phyloP scores from a whole-genome alignment of 1,140 invertebrate species.

The Chlorops oryzae region DNA sequence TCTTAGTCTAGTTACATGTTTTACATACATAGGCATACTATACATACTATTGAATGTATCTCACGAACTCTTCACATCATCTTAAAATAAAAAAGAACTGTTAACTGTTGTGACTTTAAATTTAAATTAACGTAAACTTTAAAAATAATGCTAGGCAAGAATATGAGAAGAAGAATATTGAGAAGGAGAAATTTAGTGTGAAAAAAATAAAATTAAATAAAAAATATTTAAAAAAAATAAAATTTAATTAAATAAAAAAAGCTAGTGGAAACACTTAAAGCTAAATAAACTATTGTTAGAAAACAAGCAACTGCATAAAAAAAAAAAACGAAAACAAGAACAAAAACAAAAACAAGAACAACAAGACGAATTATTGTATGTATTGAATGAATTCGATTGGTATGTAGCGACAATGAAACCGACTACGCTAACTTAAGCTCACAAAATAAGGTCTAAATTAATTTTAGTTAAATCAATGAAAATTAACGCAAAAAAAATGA shows the following conservation, averaged over 20 bases:
- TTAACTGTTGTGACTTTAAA: slow-evolving; percentile 37
- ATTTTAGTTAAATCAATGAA: slow-evolving; percentile 25
- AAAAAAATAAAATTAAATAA: slow-evolving; percentile 14
- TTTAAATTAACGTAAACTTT: slow-evolving; percentile 13
- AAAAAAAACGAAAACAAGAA: not conserved
- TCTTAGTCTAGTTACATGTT: too few species aligned
- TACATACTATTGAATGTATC: too few species aligned
- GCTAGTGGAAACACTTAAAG: slow-evolving; percentile 12
- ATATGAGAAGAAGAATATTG: not conserved
- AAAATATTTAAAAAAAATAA: slow-evolving; percentile 6
- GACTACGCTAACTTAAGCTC: slow-evolving; percentile 21
- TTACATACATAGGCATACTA: too few species aligned
- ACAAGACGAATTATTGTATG: not conserved
- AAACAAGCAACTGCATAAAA: slow-evolving; percentile 16
- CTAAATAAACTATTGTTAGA: slow-evolving; percentile 16
- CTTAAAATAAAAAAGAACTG: slow-evolving; percentile 32
- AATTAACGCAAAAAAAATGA: not conserved
- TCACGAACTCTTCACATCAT: too few species aligned
- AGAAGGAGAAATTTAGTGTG: slow-evolving; percentile 6
- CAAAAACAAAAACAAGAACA: not conserved
- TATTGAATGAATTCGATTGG: not conserved
- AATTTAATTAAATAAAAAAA: slow-evolving; percentile 11
- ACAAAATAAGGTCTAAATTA: slow-evolving; percentile 27
- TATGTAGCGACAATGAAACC: not conserved
- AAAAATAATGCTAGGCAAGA: slow-evolving; percentile 7